Base-by-base conservation (phyloP, 2,113 vertebrate genomes). In the Gymnarchus niloticus region DNA sequence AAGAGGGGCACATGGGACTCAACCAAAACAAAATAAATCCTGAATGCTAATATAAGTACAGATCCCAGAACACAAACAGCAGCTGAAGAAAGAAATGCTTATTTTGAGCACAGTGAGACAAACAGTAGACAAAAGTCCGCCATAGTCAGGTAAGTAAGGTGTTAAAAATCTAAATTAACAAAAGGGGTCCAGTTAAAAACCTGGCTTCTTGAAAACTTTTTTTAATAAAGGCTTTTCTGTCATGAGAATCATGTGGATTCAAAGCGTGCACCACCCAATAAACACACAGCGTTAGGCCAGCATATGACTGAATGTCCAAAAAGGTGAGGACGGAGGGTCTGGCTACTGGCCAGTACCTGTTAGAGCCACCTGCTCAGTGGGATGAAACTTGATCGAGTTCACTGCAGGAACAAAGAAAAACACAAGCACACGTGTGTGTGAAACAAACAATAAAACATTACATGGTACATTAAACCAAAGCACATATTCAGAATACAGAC, bases 301-400 rank as follows among this genome's bases (percentile, higher is more conserved):
- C n/a, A n/a, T n/a, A n/a, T n/a, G n/a, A n/a, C n/a, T n/a, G n/a
- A n/a, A n/a, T n/a, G n/a, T n/a, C n/a, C n/a, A n/a, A n/a, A n/a
- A n/a, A n/a, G n/a, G n/a, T 10, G 28, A 41, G 28, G 33, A n/a
- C 5, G 1, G 73, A 41, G 23, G 9, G 61, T 1, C 28, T 25
- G 2, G 28, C 14, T 41, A 77, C 59, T n/a, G 5, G 3, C 23
- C 28, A 94, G 56, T 94, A 98, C 98, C 98, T 93, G 98, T 99
- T 87, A 99, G 96, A 87, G 96, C 97, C 93, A 99, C 96, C 94
- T 99, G 98, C 90, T 99, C 98, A 3, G 97, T 94, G 73, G 98
- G 98, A 92, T 99, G 98, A 90, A 99, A 99, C 91, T 99, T 99
- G 93, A 99, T 97, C 87, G 98, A 99, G 94, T 99, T 99, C 83